A percentile compares a stretch with the other conserved stretches of the same genome.
These are phyloP conservation scores for Cariama cristata DNA, from an alignment of 2,113 vertebrate genomes.

Conservation along the genomic window DNA sequence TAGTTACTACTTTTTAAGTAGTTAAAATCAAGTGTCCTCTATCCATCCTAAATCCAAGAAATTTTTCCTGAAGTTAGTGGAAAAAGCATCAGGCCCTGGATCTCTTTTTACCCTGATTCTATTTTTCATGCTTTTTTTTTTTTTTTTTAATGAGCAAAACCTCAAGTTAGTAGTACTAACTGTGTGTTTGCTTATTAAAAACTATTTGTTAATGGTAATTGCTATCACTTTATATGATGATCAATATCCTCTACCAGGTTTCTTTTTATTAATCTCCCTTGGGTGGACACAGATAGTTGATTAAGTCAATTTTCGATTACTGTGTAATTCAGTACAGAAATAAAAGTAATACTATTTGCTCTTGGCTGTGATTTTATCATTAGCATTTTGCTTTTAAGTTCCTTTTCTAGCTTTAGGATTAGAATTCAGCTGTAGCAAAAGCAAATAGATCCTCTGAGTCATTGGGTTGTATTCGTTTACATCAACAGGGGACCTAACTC, in stretches of 20 bases:
- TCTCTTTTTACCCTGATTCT: accelerated
- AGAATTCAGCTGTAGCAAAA: conserved; percentile 9
- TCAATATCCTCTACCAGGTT: conserved; percentile 5
- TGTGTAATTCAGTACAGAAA: neutral
- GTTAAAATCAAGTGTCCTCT: neutral
- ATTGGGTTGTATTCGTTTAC: neutral
- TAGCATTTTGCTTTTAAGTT: conserved; percentile 61
- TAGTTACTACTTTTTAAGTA: neutral
- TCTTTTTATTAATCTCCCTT: conserved; percentile 39
- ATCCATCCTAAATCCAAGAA: neutral
- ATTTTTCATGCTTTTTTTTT: neutral
- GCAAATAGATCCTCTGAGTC: neutral
- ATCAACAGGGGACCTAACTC: neutral
- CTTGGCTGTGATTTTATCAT: conserved; percentile 56
- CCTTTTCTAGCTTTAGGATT: conserved; percentile 16
- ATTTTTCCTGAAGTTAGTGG: neutral
- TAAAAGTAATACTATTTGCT: conserved; percentile 17
- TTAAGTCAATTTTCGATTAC: conserved; percentile 44
- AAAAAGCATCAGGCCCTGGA: neutral
- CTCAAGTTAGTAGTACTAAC: neutral
- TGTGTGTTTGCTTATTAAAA: conserved; percentile 39
- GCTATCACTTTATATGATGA: conserved; percentile 37
- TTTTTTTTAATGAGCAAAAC: neutral
- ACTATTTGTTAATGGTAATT: conserved; percentile 60
- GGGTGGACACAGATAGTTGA: conserved; percentile 37